Evolutionary conservation across 2,797 vertebrate species (phyloP).

Genomic region (Fratercula arctica): DNA sequence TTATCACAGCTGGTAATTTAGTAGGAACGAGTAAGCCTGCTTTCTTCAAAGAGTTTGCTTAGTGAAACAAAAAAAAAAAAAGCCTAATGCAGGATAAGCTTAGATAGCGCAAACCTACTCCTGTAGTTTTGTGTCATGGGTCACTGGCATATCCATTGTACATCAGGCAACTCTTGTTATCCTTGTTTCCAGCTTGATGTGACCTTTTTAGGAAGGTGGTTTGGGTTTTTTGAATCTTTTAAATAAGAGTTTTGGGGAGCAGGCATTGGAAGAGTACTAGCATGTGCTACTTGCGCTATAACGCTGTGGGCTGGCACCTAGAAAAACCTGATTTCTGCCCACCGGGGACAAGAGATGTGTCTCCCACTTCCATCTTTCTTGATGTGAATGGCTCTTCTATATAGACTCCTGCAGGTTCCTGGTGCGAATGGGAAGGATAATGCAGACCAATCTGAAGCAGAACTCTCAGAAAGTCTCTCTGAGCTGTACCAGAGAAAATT

Average conservation of each 20-base stretch:
- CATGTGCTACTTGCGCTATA: not conserved
- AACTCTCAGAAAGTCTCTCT: conserved; percentile 81
- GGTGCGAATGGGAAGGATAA: conserved; percentile 70
- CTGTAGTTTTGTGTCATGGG: not conserved
- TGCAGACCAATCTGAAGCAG: conserved; percentile 71
- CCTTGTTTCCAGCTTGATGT: not conserved
- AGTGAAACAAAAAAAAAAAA: not conserved
- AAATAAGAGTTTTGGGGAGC: not conserved
- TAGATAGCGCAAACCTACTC: not conserved
- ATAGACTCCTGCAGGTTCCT: conserved; percentile 84
- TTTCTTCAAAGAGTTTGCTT: not conserved
- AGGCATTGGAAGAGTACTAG: not conserved
- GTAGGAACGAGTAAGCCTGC: not conserved
- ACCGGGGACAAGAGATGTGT: not conserved
- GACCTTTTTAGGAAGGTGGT: not conserved
- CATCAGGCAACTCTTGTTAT: not conserved
- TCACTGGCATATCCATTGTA: not conserved
- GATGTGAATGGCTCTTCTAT: not conserved
- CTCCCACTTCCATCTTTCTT: not conserved
- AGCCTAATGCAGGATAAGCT: not conserved
- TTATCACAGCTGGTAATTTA: not conserved
- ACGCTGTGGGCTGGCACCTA: not conserved
- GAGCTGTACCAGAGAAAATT: conserved; percentile 86
- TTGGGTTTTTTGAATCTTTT: not conserved
- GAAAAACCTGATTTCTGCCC: not conserved